phyloP scores from a whole-genome alignment of 2,113 vertebrate species.

The Phodopus roborovskii region DNA sequence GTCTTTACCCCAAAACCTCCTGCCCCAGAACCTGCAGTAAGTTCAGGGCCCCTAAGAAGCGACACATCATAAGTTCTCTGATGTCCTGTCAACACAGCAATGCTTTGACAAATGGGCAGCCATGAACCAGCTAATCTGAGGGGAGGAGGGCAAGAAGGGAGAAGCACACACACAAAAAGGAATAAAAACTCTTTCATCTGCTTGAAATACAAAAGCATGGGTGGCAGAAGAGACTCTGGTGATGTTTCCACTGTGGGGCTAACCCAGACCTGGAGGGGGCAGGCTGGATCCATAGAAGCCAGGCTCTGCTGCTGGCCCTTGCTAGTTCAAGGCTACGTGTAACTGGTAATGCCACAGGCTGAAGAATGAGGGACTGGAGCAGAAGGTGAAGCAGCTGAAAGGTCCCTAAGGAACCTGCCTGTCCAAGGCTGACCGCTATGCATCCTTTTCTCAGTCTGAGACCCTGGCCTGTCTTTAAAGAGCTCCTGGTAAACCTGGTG shows the following conservation, averaged over 20 bases:
- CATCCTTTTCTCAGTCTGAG: not conserved
- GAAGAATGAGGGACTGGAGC: not conserved
- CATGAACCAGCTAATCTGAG: constrained; percentile 41
- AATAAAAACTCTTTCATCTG: constrained; percentile 69
- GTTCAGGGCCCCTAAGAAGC: not conserved
- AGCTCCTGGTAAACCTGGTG: not conserved
- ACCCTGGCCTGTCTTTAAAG: not conserved
- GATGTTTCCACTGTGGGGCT: not conserved
- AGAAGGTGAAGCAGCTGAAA: not conserved
- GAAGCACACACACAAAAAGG: constrained; percentile 19
- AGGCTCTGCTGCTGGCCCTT: not conserved
- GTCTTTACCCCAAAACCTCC: not conserved
- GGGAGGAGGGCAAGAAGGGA: not conserved
- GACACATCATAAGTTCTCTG: not conserved
- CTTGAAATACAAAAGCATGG: constrained; percentile 64
- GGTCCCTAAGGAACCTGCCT: not conserved
- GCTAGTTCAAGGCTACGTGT: not conserved
- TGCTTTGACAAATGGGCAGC: constrained; percentile 56
- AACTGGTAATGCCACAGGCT: not conserved
- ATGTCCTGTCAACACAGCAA: constrained; percentile 48
- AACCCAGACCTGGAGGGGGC: not conserved
- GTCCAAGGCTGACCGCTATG: not conserved
- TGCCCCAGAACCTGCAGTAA: not conserved
- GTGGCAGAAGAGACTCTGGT: not conserved
- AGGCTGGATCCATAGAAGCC: not conserved